Percentiles rank a stretch among this genome's conserved stretches.
Evolutionary conservation across 2,113 vertebrate genomes (phyloP).

Genomic region (Bucco capensis): DNA sequence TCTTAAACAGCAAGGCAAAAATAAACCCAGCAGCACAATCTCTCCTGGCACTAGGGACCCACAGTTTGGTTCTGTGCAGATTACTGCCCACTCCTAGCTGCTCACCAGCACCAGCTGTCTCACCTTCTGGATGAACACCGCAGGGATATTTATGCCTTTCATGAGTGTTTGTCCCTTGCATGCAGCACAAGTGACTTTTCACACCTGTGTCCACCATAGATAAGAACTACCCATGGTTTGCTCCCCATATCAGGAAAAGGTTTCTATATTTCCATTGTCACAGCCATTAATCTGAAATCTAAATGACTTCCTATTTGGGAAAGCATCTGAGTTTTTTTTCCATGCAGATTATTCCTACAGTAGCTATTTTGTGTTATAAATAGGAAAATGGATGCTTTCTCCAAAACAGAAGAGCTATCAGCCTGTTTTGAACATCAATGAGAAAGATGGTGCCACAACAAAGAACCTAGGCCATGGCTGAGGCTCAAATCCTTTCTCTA

Average conservation of each 20-base stretch:
- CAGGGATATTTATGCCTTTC: not conserved
- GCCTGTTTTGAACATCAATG: not conserved
- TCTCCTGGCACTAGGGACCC: not conserved
- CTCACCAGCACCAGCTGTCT: not conserved
- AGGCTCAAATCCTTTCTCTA: not conserved
- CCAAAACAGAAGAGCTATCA: not conserved
- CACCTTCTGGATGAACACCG: not conserved
- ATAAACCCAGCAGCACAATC: not conserved
- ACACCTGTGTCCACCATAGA: not conserved
- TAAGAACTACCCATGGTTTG: not conserved
- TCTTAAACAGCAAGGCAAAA: not conserved
- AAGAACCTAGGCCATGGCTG: not conserved
- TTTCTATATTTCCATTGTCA: slow-evolving; percentile 49
- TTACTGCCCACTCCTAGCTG: not conserved
- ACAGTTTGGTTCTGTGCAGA: not conserved
- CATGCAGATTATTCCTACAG: not conserved
- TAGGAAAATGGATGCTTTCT: slow-evolving; percentile 1
- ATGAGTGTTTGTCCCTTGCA: accelerated
- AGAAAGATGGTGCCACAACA: not conserved
- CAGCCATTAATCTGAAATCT: slow-evolving; percentile 55
- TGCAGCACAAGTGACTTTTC: not conserved
- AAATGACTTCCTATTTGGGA: slow-evolving; percentile 61
- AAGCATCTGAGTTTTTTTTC: not conserved
- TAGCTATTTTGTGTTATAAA: not conserved
- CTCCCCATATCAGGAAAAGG: not conserved